phyloP scores from a whole-genome alignment of 1,140 invertebrate genomes.

The Octopus sinensis region DNA sequence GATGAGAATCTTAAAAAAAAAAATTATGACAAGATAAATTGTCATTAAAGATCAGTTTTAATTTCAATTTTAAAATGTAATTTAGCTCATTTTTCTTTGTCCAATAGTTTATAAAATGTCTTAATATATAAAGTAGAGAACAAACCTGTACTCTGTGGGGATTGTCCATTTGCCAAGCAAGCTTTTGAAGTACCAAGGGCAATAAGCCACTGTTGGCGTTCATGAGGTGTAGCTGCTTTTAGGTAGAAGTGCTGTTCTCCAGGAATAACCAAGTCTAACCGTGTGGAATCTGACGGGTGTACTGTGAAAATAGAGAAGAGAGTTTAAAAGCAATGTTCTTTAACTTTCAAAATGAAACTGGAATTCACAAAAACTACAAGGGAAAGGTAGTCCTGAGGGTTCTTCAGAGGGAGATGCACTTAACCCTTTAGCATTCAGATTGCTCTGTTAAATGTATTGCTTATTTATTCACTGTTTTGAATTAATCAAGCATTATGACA shows the following conservation, averaged over 20 bases:
- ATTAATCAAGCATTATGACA: too few species aligned
- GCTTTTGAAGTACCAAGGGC: constrained; percentile 78
- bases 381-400: too few species aligned
- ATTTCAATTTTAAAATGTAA: too few species aligned
- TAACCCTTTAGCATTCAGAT: too few species aligned
- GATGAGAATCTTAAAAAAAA: too few species aligned
- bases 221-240: constrained; percentile 70
- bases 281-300: constrained; percentile 68
- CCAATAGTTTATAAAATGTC: too few species aligned
- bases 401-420: too few species aligned
- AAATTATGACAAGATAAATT: too few species aligned
- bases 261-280: constrained; percentile 76
- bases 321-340: not conserved
- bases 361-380: not conserved
- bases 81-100: too few species aligned
- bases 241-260: constrained; percentile 79
- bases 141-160: constrained; percentile 53
- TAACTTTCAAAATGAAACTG: not conserved
- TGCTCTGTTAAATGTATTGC: too few species aligned
- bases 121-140: not conserved
- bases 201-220: constrained; percentile 77
- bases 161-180: constrained; percentile 61
- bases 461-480: too few species aligned
- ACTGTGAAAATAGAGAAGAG: constrained; percentile 58
- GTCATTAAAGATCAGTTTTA: too few species aligned